Evolutionary conservation across 2,113 vertebrate species (phyloP).

Genomic region (Clinocottus analis): DNA sequence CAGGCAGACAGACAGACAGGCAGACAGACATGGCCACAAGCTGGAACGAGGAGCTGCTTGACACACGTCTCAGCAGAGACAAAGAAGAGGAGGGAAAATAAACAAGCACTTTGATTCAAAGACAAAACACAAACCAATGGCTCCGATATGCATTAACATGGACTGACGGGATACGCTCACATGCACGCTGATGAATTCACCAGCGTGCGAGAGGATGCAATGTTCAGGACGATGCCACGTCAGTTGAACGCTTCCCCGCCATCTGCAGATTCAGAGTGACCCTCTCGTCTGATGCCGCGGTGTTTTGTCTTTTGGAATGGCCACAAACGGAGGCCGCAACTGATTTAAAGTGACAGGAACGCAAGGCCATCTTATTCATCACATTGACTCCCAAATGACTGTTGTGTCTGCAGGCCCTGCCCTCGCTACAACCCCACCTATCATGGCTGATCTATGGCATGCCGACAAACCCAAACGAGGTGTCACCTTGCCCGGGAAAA

Average conservation of each 20-base stretch:
- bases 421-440: conserved; percentile 32
- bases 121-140: conserved; percentile 12
- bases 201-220: conserved; percentile 29
- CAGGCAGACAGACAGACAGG: no score
- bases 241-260: conserved; percentile 20
- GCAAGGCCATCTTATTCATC: conserved; percentile 72
- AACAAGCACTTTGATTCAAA: conserved; percentile 18
- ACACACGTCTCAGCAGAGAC: conserved; percentile 33
- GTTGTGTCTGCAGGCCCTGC: conserved; percentile 32
- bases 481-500: conserved; percentile 44
- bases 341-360: conserved; percentile 69
- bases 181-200: conserved; percentile 18
- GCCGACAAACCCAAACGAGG: conserved; percentile 52
- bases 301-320: conserved; percentile 53
- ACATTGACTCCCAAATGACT: conserved; percentile 45
- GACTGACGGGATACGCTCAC: neutral
- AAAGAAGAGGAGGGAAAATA: conserved; percentile 32
- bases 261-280: conserved; percentile 30
- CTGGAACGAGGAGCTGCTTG: conserved; percentile 38
- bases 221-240: conserved; percentile 28
- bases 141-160: neutral
- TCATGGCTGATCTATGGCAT: conserved; percentile 56
- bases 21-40: conserved; percentile 19
- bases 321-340: conserved; percentile 21
- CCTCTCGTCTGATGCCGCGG: conserved; percentile 10